A percentile compares a stretch with the other conserved stretches of the same genome.
Evolutionary conservation across 2,888 invertebrate genomes (phyloP).

Genomic region (Caenorhabditis sulstoni): DNA sequence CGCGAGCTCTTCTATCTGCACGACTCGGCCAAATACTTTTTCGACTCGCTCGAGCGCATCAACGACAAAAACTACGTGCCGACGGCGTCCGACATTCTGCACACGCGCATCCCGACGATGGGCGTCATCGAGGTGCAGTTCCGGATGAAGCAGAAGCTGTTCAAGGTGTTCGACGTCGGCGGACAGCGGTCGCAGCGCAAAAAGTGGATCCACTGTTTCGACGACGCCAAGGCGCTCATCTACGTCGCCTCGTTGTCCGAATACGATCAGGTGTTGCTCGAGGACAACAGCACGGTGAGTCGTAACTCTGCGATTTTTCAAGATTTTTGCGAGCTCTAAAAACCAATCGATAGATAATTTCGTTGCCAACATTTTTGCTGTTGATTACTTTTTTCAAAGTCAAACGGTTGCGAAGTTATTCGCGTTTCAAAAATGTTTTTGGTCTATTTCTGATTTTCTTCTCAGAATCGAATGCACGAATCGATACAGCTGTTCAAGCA

Average conservation of each 20-base stretch:
- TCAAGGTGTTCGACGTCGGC: constrained; percentile 98
- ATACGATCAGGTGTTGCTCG: constrained; percentile 99
- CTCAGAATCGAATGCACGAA: constrained; percentile 99
- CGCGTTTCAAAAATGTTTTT: neutral
- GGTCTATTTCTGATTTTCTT: neutral
- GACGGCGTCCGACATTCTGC: constrained; percentile 75
- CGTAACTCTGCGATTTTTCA: too few species aligned
- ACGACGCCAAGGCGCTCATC: constrained; percentile 92
- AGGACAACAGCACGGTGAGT: constrained; percentile 97
- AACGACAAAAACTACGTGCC: constrained; percentile 68
- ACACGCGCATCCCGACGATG: constrained; percentile 77
- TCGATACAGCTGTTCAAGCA: constrained; percentile 99
- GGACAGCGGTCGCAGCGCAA: constrained; percentile 93
- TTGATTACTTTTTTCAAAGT: too few species aligned
- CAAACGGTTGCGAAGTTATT: too few species aligned
- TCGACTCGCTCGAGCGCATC: constrained; percentile 74
- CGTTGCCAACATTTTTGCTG: neutral
- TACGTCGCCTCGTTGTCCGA: constrained; percentile 99
- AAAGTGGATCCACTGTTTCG: constrained; percentile 99
- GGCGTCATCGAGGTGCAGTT: constrained; percentile 79
- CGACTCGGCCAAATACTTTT: constrained; percentile 95
- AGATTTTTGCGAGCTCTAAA: too few species aligned
- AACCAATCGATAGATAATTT: too few species aligned
- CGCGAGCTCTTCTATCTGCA: constrained; percentile 99
- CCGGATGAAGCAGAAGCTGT: constrained; percentile 70